Base-by-base conservation (phyloP, 2,888 invertebrate species). In the Rugalucina vietnamica region DNA sequence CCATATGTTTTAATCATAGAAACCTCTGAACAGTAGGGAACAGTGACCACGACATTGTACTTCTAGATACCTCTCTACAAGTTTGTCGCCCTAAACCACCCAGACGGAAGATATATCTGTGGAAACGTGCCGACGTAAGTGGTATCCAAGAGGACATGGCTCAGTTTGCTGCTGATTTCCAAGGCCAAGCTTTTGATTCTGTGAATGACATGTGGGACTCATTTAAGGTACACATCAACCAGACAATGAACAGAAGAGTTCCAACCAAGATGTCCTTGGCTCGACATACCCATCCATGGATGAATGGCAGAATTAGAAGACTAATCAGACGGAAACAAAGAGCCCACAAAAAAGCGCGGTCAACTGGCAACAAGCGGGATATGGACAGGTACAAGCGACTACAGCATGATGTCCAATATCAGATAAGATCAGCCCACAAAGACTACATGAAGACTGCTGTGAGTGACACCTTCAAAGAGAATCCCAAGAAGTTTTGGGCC, bases 171-270 rank as follows among this genome's bases (percentile, higher is more conserved):
- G 65, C 1, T 1, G 34, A 34, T 12, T 18, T 34, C 18, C 34
- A 65, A 4, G 18, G 10, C 65, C 4, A 4, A 32, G 3, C n/a
- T 5, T 43, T 24, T 34, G 49, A 14, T 21, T 32, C 69, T n/a
- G 70, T 81, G 27, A 27, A 78, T 43, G 1, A 21, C 5, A 39
- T 72, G 36, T 81, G 81, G 81, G 69, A 49, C n/a, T 27, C 34
- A 12, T 77, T 84, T 36, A 81, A 79, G 32, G 54, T 36, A 2
- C 32, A n/a, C 0, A 69, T 79, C 14, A 10, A 65, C 1, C 14
- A 27, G 14, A 60, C n/a, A 14, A 81, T 76, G 0, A 32, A 75
- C 4, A 39, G 71, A 24, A 24, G 60, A 60, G 43, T 43, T 43
- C 43, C 43, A 43, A 12, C 43, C 43, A 43, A 43, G 43, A 12